Percentiles rank a stretch among this genome's conserved stretches.
These are phyloP conservation scores for Lichenostomus cassidix DNA, from an alignment of 2,113 vertebrate species.

Conservation along the genomic window DNA sequence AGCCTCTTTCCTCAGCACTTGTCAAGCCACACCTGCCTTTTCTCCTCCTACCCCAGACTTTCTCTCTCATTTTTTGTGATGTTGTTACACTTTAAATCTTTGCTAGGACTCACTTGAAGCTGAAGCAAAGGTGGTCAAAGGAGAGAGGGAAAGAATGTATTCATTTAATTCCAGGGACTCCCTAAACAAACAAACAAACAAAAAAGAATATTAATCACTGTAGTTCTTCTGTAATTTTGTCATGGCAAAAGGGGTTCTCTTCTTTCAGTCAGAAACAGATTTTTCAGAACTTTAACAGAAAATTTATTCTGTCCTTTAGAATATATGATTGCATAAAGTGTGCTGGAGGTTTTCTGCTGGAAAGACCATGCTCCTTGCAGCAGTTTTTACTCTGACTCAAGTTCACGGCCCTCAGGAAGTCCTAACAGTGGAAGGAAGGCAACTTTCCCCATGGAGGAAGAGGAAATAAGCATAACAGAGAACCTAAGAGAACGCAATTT, in stretches of 20 bases:
- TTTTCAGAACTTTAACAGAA: neutral
- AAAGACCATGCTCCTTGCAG: neutral
- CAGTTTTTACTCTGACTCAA: neutral
- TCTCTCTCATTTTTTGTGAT: neutral
- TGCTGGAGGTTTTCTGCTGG: neutral
- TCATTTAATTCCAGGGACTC: neutral
- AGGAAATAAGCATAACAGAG: neutral
- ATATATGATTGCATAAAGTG: neutral
- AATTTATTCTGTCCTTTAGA: neutral
- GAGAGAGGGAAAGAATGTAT: neutral
- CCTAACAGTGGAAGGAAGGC: neutral
- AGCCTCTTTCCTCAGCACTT: neutral
- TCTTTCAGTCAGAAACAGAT: neutral
- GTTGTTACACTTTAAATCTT: neutral
- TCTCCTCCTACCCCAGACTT: neutral
- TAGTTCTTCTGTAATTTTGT: neutral
- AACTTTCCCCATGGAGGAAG: neutral
- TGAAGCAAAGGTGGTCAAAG: neutral
- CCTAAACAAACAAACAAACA: neutral
- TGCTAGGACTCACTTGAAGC: neutral
- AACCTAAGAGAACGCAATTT: neutral
- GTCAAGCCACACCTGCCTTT: conserved; percentile 1
- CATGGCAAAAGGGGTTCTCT: neutral
- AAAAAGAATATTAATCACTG: no score
- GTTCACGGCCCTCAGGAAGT: neutral